phyloP scores from a whole-genome alignment of 2,888 invertebrate genomes.

The Phortica okadai region DNA sequence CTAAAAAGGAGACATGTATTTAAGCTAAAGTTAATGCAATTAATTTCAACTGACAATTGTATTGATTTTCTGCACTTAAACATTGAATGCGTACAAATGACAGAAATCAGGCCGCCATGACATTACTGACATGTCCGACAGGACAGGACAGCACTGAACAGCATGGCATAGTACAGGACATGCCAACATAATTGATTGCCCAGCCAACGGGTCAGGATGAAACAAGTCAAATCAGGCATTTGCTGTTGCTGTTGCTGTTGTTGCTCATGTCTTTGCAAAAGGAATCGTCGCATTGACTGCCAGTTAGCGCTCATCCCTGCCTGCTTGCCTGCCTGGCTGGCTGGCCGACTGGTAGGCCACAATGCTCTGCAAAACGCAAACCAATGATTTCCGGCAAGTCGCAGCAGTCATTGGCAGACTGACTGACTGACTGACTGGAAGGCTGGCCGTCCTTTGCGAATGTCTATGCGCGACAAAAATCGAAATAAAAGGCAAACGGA shows the following conservation, averaged over 20 bases:
- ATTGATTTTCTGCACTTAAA: conserved; percentile 15
- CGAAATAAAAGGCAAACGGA: conserved; percentile 3
- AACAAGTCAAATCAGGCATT: not conserved
- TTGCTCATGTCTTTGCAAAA: not conserved
- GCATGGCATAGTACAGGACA: not conserved
- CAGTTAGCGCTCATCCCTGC: not conserved
- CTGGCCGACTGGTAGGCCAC: not conserved
- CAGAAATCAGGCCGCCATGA: conserved; percentile 23
- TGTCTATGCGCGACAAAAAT: conserved; percentile 26
- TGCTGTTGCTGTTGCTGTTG: not conserved
- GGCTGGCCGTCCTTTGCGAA: conserved; percentile 21
- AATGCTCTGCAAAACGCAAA: conserved; percentile 12
- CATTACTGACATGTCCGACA: conserved; percentile 12
- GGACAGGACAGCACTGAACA: not conserved
- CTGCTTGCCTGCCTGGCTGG: not conserved
- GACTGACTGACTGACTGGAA: not conserved
- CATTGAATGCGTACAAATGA: conserved; percentile 6
- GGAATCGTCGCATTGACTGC: too few species aligned
- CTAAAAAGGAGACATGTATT: conserved; percentile 24
- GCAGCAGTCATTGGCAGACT: conserved; percentile 17
- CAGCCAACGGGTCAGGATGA: not conserved
- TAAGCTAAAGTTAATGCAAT: conserved; percentile 1
- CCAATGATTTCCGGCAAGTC: conserved; percentile 20
- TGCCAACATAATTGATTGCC: conserved; percentile 41
- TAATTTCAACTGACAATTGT: conserved; percentile 2